A percentile compares a stretch with the other conserved stretches of the same genome.
These are phyloP conservation scores for Pollenia griseotomentosa DNA, from an alignment of 2,888 invertebrate species.

Conservation along the genomic window DNA sequence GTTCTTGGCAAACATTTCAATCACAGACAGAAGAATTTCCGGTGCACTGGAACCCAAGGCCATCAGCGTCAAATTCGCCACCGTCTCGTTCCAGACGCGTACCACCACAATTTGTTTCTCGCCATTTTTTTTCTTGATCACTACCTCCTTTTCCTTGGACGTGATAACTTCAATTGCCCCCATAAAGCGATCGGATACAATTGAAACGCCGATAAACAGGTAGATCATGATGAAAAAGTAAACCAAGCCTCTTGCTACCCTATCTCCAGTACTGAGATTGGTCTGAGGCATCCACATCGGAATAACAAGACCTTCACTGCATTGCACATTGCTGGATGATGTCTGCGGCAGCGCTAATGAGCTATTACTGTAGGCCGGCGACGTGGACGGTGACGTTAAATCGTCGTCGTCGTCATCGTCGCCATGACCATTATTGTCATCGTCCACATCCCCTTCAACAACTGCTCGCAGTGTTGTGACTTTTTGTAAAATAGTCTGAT, in stretches of 20 bases:
- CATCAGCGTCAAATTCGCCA: slow-evolving; percentile 99
- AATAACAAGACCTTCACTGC: slow-evolving; percentile 93
- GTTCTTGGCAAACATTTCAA: slow-evolving; percentile 97
- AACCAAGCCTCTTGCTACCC: slow-evolving; percentile 93
- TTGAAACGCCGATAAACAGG: slow-evolving; percentile 99
- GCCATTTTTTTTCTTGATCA: slow-evolving; percentile 94
- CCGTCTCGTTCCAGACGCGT: slow-evolving; percentile 99
- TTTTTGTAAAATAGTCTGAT: slow-evolving; percentile 45
- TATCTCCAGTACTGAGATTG: slow-evolving; percentile 90
- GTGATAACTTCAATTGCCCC: slow-evolving; percentile 99
- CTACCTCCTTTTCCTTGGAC: slow-evolving; percentile 97
- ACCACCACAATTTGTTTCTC: slow-evolving; percentile 95
- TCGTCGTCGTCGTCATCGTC: slow-evolving; percentile 10
- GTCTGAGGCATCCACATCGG: slow-evolving; percentile 95
- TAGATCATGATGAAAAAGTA: slow-evolving; percentile 96
- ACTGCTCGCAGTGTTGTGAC: slow-evolving; percentile 51
- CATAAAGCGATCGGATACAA: slow-evolving; percentile 99
- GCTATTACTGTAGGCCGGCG: slow-evolving; percentile 56
- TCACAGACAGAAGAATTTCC: slow-evolving; percentile 98
- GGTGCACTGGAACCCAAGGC: slow-evolving; percentile 99
- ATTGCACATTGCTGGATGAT: slow-evolving; percentile 81
- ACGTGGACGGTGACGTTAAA: slow-evolving; percentile 41
- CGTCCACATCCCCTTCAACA: slow-evolving; percentile 49
- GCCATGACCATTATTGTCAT: slow-evolving; percentile 12
- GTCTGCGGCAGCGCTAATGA: slow-evolving; percentile 71